Evolutionary conservation across 2,888 invertebrate species (phyloP).

Genomic region (Acronicta aceris): DNA sequence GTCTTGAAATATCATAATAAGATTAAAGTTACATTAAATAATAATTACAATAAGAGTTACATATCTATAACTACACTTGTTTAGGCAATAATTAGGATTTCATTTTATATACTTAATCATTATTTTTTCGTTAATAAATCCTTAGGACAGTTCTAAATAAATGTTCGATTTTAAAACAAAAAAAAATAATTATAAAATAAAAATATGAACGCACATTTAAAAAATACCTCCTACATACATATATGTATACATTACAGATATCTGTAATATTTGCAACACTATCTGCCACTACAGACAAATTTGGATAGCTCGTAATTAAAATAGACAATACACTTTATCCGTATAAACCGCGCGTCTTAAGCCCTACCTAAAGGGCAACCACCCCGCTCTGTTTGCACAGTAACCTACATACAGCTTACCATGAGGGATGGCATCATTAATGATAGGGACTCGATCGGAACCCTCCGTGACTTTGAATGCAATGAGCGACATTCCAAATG

Average conservation of each 20-base stretch:
- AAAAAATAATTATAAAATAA: too few species aligned
- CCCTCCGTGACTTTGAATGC: constrained; percentile 87
- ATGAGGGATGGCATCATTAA: constrained; percentile 87
- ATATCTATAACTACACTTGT: too few species aligned
- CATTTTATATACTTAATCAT: too few species aligned
- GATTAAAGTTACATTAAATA: too few species aligned
- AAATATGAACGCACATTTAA: too few species aligned
- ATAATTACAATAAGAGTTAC: too few species aligned
- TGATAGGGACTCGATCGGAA: constrained; percentile 83
- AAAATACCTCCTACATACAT: neutral
- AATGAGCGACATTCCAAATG: constrained; percentile 73
- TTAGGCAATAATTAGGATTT: too few species aligned
- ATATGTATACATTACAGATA: neutral
- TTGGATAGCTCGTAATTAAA: constrained; percentile 63
- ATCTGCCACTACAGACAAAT: constrained; percentile 30
- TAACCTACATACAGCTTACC: constrained; percentile 85
- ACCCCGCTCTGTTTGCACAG: constrained; percentile 87
- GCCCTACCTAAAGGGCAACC: constrained; percentile 70
- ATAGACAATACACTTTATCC: constrained; percentile 68
- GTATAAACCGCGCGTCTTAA: constrained; percentile 62
- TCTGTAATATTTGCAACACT: neutral
- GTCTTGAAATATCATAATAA: too few species aligned
- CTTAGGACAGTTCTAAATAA: too few species aligned
- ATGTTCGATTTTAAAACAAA: too few species aligned
- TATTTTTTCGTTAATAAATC: too few species aligned